Evolutionary conservation across 2,888 invertebrate genomes (phyloP).

Genomic region (Podotricha telesiphe): DNA sequence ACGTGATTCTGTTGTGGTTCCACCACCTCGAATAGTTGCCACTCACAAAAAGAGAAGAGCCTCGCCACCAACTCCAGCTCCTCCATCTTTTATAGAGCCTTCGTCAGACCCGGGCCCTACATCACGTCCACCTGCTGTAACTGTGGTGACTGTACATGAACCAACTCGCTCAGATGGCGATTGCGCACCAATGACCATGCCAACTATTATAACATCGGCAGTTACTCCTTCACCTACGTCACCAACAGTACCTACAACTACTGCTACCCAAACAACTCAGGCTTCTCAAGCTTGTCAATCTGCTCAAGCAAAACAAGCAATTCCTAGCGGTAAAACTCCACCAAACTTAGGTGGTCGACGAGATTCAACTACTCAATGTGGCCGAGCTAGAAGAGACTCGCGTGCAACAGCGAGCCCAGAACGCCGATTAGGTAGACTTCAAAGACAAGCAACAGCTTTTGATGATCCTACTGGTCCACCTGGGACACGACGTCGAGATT

Average conservation of each 20-base stretch:
- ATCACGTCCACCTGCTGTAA: slow-evolving; percentile 72
- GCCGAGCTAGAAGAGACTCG: slow-evolving; percentile 86
- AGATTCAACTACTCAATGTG: slow-evolving; percentile 94
- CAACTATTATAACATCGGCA: slow-evolving; percentile 92
- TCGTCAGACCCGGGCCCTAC: slow-evolving; percentile 87
- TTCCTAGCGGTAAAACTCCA: slow-evolving; percentile 69
- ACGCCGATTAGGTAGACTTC: slow-evolving; percentile 87
- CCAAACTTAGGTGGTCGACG: slow-evolving; percentile 85
- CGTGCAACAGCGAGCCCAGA: slow-evolving; percentile 87
- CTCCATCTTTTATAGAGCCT: slow-evolving; percentile 81
- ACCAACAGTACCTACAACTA: slow-evolving; percentile 81
- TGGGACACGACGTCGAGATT: slow-evolving; percentile 87
- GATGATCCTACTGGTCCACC: slow-evolving; percentile 92
- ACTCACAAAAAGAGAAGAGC: slow-evolving; percentile 83
- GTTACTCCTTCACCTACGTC: slow-evolving; percentile 93
- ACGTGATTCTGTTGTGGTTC: slow-evolving; percentile 86
- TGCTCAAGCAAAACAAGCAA: slow-evolving; percentile 55
- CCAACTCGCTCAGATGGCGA: slow-evolving; percentile 85
- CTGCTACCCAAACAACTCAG: slow-evolving; percentile 60
- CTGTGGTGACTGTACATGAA: slow-evolving; percentile 75
- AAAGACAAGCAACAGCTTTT: slow-evolving; percentile 94
- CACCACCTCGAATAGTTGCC: slow-evolving; percentile 86
- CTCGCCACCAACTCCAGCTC: slow-evolving; percentile 72
- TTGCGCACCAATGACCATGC: slow-evolving; percentile 85
- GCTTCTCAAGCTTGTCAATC: slow-evolving; percentile 55